phyloP scores from a whole-genome alignment of 1,140 invertebrate genomes.

The Drosophila albomicans region DNA sequence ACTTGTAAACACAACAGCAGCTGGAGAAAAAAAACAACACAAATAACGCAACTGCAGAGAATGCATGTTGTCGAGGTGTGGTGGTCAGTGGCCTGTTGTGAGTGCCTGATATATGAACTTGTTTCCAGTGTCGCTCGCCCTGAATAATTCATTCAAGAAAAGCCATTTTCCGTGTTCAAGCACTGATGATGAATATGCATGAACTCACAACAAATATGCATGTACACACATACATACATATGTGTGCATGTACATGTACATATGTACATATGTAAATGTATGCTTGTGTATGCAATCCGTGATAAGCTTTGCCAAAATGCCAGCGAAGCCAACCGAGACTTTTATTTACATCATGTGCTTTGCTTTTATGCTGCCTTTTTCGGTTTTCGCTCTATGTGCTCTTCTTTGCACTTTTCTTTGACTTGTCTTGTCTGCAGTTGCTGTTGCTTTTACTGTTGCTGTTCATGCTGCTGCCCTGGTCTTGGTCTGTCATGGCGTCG shows the following conservation, averaged over 20 bases:
- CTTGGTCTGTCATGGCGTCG: slow-evolving; percentile 54
- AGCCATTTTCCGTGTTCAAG: slow-evolving; percentile 61
- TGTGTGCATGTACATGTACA: not conserved
- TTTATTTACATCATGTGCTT: slow-evolving; percentile 30
- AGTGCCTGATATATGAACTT: slow-evolving; percentile 33
- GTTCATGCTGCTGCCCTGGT: slow-evolving; percentile 65
- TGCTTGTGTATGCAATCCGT: slow-evolving; percentile 3
- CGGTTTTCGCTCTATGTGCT: slow-evolving; percentile 23
- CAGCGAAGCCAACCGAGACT: slow-evolving; percentile 28
- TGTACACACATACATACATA: not conserved
- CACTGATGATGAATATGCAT: slow-evolving; percentile 73
- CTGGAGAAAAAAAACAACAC: slow-evolving; percentile 18
- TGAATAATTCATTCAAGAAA: slow-evolving; percentile 83
- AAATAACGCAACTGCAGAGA: slow-evolving; percentile 39
- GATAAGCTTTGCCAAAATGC: slow-evolving; percentile 50
- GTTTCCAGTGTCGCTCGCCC: slow-evolving; percentile 39
- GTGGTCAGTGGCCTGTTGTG: slow-evolving; percentile 67
- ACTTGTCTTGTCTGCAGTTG: slow-evolving; percentile 1
- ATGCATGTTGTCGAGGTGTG: slow-evolving; percentile 58
- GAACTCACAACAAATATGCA: slow-evolving; percentile 30
- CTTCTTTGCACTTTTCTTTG: slow-evolving; percentile 26
- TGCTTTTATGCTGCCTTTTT: slow-evolving; percentile 24
- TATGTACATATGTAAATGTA: slow-evolving; percentile 2
- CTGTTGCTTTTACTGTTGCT: slow-evolving; percentile 26
- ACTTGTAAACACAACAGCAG: slow-evolving; percentile 43